Conservation (phyloP, 2,797 vertebrate species). For the Odontamblyopus rebecca region DNA sequence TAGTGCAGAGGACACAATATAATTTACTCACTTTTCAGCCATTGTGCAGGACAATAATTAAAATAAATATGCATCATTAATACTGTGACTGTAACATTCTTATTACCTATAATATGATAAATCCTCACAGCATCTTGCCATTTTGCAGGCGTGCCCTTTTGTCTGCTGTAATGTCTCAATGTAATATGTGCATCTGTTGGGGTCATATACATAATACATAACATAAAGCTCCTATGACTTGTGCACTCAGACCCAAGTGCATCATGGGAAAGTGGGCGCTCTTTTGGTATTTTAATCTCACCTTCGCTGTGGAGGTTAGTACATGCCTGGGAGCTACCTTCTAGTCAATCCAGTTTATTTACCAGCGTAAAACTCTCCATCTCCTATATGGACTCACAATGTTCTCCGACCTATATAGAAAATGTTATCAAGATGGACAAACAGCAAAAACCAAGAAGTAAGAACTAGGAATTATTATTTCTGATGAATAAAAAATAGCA, state of each 20-base stretch:
- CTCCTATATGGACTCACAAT: neutral
- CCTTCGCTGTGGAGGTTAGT: constrained; percentile 12
- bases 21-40: no score
- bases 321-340: constrained; percentile 6
- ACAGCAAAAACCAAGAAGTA: neutral
- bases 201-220: neutral
- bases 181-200: neutral
- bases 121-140: neutral
- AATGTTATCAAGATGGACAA: neutral
- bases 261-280: neutral
- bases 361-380: neutral
- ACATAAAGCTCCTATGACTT: neutral
- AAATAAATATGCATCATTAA: no score
- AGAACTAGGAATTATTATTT: neutral
- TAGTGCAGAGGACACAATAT: no score
- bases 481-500: neutral
- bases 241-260: neutral
- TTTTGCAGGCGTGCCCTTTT: neutral
- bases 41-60: no score
- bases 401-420: neutral
- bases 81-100: no score
- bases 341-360: neutral
- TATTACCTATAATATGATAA: no score
- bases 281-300: constrained; percentile 5
- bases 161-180: neutral